Conservation (phyloP, 2,797 vertebrate genomes). For the Thamnophis elegans region DNA sequence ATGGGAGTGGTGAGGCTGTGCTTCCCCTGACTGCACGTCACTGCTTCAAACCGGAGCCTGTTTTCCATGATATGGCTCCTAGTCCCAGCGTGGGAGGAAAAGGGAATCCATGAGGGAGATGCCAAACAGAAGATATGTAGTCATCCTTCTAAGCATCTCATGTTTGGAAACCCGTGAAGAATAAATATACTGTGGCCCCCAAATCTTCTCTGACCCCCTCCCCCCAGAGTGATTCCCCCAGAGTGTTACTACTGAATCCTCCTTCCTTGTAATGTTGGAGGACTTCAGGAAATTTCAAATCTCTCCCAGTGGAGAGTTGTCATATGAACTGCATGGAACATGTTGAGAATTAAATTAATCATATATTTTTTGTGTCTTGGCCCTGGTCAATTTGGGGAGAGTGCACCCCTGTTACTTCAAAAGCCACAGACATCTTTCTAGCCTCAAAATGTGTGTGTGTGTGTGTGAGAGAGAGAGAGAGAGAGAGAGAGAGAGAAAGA, state of each 20-base stretch:
- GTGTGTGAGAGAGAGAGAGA: background rate
- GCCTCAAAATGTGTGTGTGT: background rate
- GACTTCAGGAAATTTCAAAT: background rate
- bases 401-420: background rate
- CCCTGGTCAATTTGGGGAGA: background rate
- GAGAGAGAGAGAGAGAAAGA: no score
- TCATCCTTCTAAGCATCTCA: background rate
- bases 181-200: background rate
- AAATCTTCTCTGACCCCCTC: background rate
- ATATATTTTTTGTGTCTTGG: background rate
- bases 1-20: no score
- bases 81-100: background rate
- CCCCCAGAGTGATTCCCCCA: background rate
- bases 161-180: background rate
- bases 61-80: background rate
- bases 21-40: no score
- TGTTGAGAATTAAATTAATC: background rate
- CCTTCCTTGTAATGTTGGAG: background rate
- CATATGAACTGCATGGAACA: background rate
- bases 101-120: background rate
- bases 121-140: background rate
- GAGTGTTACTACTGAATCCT: background rate
- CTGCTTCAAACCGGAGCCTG: background rate
- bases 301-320: background rate
- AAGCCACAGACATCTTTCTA: background rate